Evolutionary conservation across 2,888 invertebrate species (phyloP), one percentile per base, ranked within the genome.

Genomic region (Conistra vaccinii): DNA sequence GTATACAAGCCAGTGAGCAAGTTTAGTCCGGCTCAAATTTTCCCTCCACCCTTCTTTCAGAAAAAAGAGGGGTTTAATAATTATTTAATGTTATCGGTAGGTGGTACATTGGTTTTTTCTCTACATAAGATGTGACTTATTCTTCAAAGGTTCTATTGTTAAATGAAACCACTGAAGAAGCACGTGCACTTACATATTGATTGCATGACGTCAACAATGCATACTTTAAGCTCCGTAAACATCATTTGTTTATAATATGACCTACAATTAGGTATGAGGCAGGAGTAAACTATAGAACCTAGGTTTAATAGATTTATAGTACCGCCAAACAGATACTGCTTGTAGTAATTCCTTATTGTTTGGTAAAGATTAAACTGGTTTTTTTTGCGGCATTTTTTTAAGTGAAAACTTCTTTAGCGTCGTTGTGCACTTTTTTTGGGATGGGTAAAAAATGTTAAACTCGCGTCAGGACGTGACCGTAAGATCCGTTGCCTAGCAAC

Each of bases 161-260:
- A 14, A 45, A 39, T n/a, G 29, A 9, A 69, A 32, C 42, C 14
- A 17, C 32, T 63, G 51, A 51, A 45, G 26, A 29, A 63, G 66
- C 79, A 83, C 68, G 65, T 66, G 57, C 79, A 51, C 48, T 23
- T n/a, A n/a, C 45, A 53, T 76, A 66, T 76, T 68, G 48, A 55
- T 78, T 42, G 51, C 26, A 69, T 81, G 73, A 69, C 72, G 79
- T 73, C 79, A 83, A 20, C 58, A 70, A 29, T 65, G 53, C 26
- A 51, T 35, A 53, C 29, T 53, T 57, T n/a, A 62, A 29, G 29
- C 42, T 58, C 17, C 32, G 20, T 62, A 20, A 55, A 65, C 53
- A 48, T 3, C 1, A n/a, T 29, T 73, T 77, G 61, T 79, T 73
- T 58, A 60, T 60, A 39, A 26, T 60, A 32, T 5, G 26, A 53